phyloP scores from a whole-genome alignment of 2,888 invertebrate genomes.

The Hyles lineata region DNA sequence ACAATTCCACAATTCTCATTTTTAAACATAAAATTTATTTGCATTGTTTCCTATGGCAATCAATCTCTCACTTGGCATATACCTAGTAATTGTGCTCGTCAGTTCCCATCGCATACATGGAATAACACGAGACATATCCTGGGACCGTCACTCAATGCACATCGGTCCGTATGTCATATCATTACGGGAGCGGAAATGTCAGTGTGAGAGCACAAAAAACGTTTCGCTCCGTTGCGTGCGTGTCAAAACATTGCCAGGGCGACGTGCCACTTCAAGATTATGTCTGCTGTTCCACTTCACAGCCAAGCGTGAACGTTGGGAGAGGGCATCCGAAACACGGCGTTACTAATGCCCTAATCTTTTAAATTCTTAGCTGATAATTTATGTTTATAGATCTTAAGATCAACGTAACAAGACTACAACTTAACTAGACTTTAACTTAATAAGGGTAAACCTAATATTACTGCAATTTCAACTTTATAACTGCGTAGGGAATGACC shows the following conservation, averaged over 20 bases:
- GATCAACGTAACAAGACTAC: too few relatives aligned
- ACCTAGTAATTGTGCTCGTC: too few relatives aligned
- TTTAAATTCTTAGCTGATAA: background rate
- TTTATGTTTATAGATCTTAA: background rate
- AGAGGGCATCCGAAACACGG: background rate
- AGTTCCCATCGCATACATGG: background rate
- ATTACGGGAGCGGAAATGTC: slow-evolving; percentile 53
- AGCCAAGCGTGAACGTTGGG: background rate
- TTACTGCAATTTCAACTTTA: too few relatives aligned
- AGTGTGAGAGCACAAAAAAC: slow-evolving; percentile 51
- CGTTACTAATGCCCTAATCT: background rate
- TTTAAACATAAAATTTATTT: too few relatives aligned
- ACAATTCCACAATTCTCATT: too few relatives aligned
- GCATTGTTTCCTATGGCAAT: too few relatives aligned
- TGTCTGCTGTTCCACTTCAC: slow-evolving; percentile 4
- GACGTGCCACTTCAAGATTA: slow-evolving; percentile 21
- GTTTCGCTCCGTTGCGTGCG: slow-evolving; percentile 51
- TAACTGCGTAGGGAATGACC: too few relatives aligned
- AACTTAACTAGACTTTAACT: too few relatives aligned
- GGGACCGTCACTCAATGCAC: background rate
- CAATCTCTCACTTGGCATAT: too few relatives aligned
- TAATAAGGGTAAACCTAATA: too few relatives aligned
- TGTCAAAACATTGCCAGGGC: slow-evolving; percentile 56
- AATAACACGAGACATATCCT: slow-evolving; percentile 13
- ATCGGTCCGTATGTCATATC: slow-evolving; percentile 45